A percentile compares a stretch with the other conserved stretches of the same genome.
Evolutionary conservation across 2,888 invertebrate species (phyloP).

Genomic region (Lypha dubia): DNA sequence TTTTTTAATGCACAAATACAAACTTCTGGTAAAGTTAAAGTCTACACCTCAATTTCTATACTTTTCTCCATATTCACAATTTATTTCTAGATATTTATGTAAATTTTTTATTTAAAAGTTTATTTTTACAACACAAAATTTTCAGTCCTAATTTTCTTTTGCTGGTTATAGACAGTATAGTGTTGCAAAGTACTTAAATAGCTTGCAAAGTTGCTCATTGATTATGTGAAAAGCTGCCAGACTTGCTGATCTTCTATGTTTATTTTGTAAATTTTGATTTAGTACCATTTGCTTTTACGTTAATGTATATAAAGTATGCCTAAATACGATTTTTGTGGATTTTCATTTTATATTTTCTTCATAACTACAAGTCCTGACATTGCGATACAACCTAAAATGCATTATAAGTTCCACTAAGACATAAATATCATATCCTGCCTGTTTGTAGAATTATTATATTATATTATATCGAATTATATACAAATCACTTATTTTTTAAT

Average conservation of each 20-base stretch:
- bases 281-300: too few relatives aligned
- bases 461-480: too few relatives aligned
- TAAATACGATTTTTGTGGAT: too few relatives aligned
- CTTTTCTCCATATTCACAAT: slow-evolving; percentile 1
- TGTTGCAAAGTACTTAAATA: slow-evolving; percentile 55
- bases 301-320: too few relatives aligned
- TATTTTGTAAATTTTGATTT: too few relatives aligned
- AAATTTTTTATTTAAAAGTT: slow-evolving; percentile 50
- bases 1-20: background rate
- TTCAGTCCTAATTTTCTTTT: slow-evolving; percentile 44
- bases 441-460: too few relatives aligned
- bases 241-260: background rate
- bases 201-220: slow-evolving; percentile 14
- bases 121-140: slow-evolving; percentile 28
- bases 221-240: slow-evolving; percentile 2
- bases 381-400: too few relatives aligned
- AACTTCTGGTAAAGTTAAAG: background rate
- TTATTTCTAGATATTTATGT: slow-evolving; percentile 9
- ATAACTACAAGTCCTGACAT: too few relatives aligned
- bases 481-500: too few relatives aligned
- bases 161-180: slow-evolving; percentile 55
- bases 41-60: background rate
- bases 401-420: too few relatives aligned
- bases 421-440: too few relatives aligned
- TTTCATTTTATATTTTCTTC: too few relatives aligned